Base-by-base conservation (phyloP, 2,113 vertebrate species). In the Gopherus flavomarginatus region DNA sequence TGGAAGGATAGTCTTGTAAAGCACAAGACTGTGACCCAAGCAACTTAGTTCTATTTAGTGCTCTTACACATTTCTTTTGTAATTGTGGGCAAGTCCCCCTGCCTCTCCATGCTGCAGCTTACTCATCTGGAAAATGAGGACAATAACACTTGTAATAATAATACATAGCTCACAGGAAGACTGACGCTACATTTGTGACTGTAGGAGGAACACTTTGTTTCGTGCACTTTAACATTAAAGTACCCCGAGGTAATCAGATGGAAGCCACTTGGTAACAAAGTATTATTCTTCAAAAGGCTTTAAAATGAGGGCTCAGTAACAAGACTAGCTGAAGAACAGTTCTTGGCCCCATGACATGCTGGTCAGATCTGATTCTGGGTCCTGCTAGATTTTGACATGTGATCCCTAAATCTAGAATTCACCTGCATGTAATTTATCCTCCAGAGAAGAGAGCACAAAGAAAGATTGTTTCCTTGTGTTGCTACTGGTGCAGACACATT, bases 381-480 rank as follows among this genome's bases (percentile, higher is more conserved):
- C 13, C 62, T 87, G 57, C 13, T 8, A 27, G 12, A 47, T 22
- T 47, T 14, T 78, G 38, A 78, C n/a, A n/a, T 27, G 75, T 29
- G 9, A 9, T 90, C 24, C 9, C 44, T 42, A 8, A 89, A 7
- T 2, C 72, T 24, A 21, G 4, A 56, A 16, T n/a, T 69, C 35
- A 81, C 3, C 38, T 84, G 44, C 8, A 5, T 26, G 3, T 21
- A 0, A 0, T 42, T 95, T 79, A 8, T 81, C 19, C 9, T 17
- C 8, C 4, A 27, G 7, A 86, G 5, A 81, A 47, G 35, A 50
- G 11, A 87, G 19, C 14, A 26, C 11, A 13, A 69, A 69, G 9
- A 13, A 56, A 77, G 1, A 1, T 88, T 21, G 8, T 88, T 82
- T 82, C 84, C 7, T 80, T 89, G 35, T 6, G 7, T 44, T 72